These are phyloP conservation scores for Holocentrus rufus DNA, from an alignment of 2,797 vertebrate genomes.

Conservation along the genomic window DNA sequence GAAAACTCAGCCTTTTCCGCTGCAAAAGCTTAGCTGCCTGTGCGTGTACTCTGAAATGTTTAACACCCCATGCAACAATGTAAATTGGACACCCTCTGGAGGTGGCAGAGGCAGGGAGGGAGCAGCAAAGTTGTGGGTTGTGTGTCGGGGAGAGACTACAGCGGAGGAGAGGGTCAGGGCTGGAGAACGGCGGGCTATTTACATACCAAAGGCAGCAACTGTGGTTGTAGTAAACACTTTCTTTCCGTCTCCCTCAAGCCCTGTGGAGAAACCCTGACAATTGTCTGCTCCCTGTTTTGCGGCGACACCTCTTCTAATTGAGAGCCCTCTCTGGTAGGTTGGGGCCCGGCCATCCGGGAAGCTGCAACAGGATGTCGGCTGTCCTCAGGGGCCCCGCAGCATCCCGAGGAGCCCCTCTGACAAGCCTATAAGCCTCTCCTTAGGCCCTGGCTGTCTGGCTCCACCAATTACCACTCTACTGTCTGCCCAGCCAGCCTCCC, in stretches of 20 bases:
- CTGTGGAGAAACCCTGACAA: slow-evolving; percentile 15
- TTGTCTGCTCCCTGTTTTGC: background rate
- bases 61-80: slow-evolving; percentile 68
- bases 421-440: slow-evolving; percentile 51
- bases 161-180: slow-evolving; percentile 28
- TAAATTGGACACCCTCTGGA: slow-evolving; percentile 68
- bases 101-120: slow-evolving; percentile 47
- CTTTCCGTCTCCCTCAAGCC: slow-evolving; percentile 15
- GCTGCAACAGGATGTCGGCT: slow-evolving; percentile 32
- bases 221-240: slow-evolving; percentile 37
- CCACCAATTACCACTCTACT: slow-evolving; percentile 48
- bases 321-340: slow-evolving; percentile 36
- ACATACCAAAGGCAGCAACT: slow-evolving; percentile 53
- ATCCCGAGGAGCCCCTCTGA: slow-evolving; percentile 37
- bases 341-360: slow-evolving; percentile 29
- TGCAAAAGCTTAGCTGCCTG: slow-evolving; percentile 55
- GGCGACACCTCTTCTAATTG: slow-evolving; percentile 45
- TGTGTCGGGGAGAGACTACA: background rate
- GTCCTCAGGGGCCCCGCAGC: slow-evolving; percentile 32
- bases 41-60: slow-evolving; percentile 64
- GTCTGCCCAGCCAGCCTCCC: background rate
- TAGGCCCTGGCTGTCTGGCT: slow-evolving; percentile 39
- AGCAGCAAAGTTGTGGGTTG: slow-evolving; percentile 26
- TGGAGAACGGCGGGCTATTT: slow-evolving; percentile 50
- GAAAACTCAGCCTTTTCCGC: slow-evolving; percentile 65